Percentiles rank a stretch among this genome's conserved stretches.
Evolutionary conservation across 2,888 invertebrate species (phyloP).

Genomic region (Morpho deidamia): DNA sequence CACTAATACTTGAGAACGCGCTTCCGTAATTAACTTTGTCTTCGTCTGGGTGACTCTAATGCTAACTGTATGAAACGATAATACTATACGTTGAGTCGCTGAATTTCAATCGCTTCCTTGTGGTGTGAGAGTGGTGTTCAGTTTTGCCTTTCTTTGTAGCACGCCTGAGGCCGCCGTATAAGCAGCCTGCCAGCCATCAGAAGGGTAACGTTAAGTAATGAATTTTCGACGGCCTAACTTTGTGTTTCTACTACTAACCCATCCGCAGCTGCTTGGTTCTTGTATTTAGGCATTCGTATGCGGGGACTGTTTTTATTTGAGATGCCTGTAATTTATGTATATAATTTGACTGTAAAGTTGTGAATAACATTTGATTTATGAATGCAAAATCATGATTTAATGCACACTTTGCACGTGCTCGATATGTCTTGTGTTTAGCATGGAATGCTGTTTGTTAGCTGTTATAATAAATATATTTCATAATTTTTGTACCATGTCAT

Average conservation of each 20-base stretch:
- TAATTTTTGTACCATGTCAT: too few species aligned
- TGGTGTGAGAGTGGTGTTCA: conserved; percentile 64
- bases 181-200: conserved; percentile 67
- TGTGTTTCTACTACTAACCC: conserved; percentile 58
- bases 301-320: conserved; percentile 51
- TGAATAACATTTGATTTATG: conserved; percentile 32
- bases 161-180: conserved; percentile 60
- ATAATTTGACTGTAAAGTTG: conserved; percentile 28
- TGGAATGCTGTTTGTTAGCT: neutral
- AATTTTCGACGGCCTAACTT: conserved; percentile 48
- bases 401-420: conserved; percentile 38
- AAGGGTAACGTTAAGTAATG: conserved; percentile 66
- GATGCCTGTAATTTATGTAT: conserved; percentile 3
- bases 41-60: conserved; percentile 25
- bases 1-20: neutral
- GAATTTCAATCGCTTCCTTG: conserved; percentile 23
- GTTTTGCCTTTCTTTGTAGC: conserved; percentile 72
- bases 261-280: conserved; percentile 55
- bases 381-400: conserved; percentile 42
- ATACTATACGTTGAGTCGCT: neutral
- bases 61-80: conserved; percentile 12
- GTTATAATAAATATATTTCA: too few species aligned
- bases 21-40: conserved; percentile 25
- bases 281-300: conserved; percentile 64
- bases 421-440: conserved; percentile 19